Evolutionary conservation across 2,113 vertebrate species (phyloP), one percentile per base, ranked within the genome.

Genomic region (Terrapene triunguis): DNA sequence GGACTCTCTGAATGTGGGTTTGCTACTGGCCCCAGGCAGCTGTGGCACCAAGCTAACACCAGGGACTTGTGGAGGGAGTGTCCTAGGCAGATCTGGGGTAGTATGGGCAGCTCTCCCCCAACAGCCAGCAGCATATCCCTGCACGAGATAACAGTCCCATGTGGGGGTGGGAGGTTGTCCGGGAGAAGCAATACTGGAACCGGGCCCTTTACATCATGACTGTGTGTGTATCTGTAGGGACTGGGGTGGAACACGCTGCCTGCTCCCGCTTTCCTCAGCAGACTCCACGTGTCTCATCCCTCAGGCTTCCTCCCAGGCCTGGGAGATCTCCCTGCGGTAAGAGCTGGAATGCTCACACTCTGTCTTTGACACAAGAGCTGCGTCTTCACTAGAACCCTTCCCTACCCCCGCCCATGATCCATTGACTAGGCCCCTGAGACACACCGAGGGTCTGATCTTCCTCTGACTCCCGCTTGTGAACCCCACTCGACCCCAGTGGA

Each of bases 211-310:
- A 6, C 29, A 32, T 29, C 59, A 8, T 62, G 62, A 65, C 32
- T 17, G 62, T 57, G 25, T 25, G 10, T 57, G 55, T 19, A 14
- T n/a, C 16, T 19, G 32, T n/a, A n/a, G 7, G 62, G 16, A n/a
- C 32, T 19, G 35, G 14, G 62, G 14, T n/a, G 35, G 59, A 16
- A 8, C 6, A 22, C 1, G 6, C 76, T 38, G 72, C 32, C 0
- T 5, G n/a, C 51, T 3, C 0, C 44, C 6, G 27, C 25, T 24
- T 42, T 21, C 22, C 51, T 16, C 2, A 8, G 44, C 59, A 22
- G 1, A 51, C 38, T 65, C 62, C 62, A n/a, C 17, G 4, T 8
- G 6, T 19, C 62, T 69, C 35, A 10, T 14, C 62, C 35, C 12
- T 35, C 32, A 10, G 16, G 62, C 62, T 29, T 81, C 2, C n/a